These are phyloP conservation scores for Orcinus orca DNA, from an alignment of 2,113 vertebrate genomes.

Conservation along the genomic window DNA sequence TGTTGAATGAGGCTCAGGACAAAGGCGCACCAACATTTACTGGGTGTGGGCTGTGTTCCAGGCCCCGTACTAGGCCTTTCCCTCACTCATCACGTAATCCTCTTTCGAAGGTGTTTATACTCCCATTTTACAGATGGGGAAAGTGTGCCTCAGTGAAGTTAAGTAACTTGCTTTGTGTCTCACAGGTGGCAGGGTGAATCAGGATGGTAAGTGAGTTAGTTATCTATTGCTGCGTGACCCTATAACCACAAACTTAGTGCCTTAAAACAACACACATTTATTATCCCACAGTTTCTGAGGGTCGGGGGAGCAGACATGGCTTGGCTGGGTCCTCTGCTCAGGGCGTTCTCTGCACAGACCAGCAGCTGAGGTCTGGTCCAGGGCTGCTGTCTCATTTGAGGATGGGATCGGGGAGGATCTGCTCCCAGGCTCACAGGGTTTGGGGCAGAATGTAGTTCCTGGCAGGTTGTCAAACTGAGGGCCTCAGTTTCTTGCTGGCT, in stretches of 20 bases:
- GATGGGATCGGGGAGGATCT: not conserved
- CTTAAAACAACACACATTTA: not conserved
- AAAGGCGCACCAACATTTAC: no score
- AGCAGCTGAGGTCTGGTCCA: rapidly evolving
- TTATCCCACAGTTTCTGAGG: not conserved
- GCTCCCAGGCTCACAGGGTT: rapidly evolving
- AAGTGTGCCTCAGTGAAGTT: not conserved
- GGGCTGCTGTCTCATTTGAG: not conserved
- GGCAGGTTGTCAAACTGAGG: not conserved
- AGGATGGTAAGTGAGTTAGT: not conserved
- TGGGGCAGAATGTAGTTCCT: not conserved
- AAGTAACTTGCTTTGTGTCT: not conserved
- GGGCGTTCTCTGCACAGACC: not conserved
- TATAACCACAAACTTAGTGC: not conserved
- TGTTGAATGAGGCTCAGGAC: not conserved
- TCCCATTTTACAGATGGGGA: not conserved
- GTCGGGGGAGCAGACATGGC: not conserved
- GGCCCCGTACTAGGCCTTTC: not conserved
- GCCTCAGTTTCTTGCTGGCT: not conserved
- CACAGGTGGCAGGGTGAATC: not conserved
- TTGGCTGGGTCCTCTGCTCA: not conserved
- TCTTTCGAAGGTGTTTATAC: not conserved
- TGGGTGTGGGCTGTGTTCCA: not conserved
- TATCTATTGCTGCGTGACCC: rapidly evolving
- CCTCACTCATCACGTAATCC: not conserved